Conservation (phyloP, 2,113 vertebrate genomes). For the Misgurnus anguillicaudatus region DNA sequence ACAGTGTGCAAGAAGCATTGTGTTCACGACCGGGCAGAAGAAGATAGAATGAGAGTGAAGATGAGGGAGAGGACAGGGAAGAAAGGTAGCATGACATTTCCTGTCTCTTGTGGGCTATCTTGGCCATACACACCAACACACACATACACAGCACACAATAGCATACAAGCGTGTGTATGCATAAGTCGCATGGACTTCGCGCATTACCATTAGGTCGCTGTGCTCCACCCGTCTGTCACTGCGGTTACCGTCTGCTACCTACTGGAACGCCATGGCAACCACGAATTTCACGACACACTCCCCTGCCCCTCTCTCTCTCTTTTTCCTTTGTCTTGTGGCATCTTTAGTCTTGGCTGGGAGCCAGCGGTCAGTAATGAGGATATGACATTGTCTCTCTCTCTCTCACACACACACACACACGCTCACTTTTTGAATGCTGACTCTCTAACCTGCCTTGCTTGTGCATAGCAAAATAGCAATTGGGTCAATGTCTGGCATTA, state of each 20-base stretch:
- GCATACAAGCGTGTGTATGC: slow-evolving; percentile 21
- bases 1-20: slow-evolving; percentile 26
- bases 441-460: slow-evolving; percentile 27
- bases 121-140: slow-evolving; percentile 28
- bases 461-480: slow-evolving; percentile 33
- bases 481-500: slow-evolving; percentile 37
- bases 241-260: slow-evolving; percentile 45
- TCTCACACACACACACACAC: neutral
- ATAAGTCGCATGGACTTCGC: slow-evolving; percentile 30
- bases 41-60: slow-evolving; percentile 42
- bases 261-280: slow-evolving; percentile 41
- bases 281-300: slow-evolving; percentile 17
- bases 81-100: slow-evolving; percentile 43
- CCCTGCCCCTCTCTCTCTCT: slow-evolving; percentile 19
- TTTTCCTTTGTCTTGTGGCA: slow-evolving; percentile 39
- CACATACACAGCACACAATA: slow-evolving; percentile 35
- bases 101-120: slow-evolving; percentile 32
- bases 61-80: slow-evolving; percentile 15
- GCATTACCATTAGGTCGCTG: slow-evolving; percentile 41
- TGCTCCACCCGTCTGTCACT: slow-evolving; percentile 50
- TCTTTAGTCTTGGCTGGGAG: slow-evolving; percentile 38
- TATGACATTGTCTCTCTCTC: slow-evolving; percentile 32
- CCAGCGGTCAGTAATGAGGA: slow-evolving; percentile 43
- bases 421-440: slow-evolving; percentile 19
- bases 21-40: slow-evolving; percentile 34